Evolutionary conservation across 2,113 vertebrate genomes (phyloP).

Genomic region (Ptyas mucosa): DNA sequence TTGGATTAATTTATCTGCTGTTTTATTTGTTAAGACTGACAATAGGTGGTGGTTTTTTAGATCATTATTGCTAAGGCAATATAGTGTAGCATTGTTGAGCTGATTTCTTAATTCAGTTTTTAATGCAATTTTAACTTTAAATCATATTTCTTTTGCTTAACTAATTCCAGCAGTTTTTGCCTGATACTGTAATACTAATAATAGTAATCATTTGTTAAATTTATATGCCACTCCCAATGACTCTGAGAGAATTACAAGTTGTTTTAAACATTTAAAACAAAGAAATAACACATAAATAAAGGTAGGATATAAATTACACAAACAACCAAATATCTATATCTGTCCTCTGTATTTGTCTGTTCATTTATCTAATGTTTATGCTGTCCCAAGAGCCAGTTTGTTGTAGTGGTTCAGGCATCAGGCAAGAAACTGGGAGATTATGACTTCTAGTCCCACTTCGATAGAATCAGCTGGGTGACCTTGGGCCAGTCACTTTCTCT

Average conservation of each 20-base stretch:
- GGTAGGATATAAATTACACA: not conserved
- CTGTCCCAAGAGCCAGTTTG: not conserved
- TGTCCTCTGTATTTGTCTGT: not conserved
- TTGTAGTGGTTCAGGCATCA: not conserved
- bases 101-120: not conserved
- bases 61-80: not conserved
- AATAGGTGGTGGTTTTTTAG: not conserved
- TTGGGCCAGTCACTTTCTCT: not conserved
- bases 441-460: not conserved
- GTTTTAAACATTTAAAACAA: not conserved
- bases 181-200: not conserved
- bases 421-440: not conserved
- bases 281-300: not conserved
- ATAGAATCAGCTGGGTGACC: not conserved
- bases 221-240: not conserved
- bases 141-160: not conserved
- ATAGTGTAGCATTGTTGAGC: not conserved
- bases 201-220: not conserved
- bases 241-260: not conserved
- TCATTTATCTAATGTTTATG: not conserved
- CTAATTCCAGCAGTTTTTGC: not conserved
- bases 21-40: not conserved
- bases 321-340: not conserved
- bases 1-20: not conserved
- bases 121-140: not conserved